Conservation (phyloP, 1,140 invertebrate genomes). For the Euglossa dilemma region DNA sequence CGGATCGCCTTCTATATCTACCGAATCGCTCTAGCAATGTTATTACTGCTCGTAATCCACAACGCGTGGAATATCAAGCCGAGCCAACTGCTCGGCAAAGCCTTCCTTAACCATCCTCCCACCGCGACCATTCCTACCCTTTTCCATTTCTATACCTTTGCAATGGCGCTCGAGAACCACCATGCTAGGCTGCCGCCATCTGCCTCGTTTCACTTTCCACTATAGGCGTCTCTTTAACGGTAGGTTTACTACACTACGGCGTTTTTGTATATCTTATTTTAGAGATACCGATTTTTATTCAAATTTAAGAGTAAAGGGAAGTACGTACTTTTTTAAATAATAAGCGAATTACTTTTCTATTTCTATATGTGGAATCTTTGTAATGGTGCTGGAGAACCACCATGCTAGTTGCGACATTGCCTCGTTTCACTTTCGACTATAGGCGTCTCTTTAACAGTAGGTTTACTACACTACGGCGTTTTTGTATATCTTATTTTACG, state of each 20-base stretch:
- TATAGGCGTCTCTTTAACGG: background rate
- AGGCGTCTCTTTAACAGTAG: background rate
- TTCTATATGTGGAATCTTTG: conserved; percentile 31
- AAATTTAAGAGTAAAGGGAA: too few relatives aligned
- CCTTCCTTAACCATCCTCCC: conserved; percentile 56
- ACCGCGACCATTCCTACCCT: conserved; percentile 37
- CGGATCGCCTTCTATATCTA: conserved; percentile 61
- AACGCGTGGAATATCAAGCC: conserved; percentile 64
- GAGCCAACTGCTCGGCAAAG: conserved; percentile 58
- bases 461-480: too few relatives aligned
- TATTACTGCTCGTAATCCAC: conserved; percentile 66
- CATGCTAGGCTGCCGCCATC: too few relatives aligned
- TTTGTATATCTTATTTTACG: too few relatives aligned
- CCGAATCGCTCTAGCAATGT: conserved; percentile 62
- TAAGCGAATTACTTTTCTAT: too few relatives aligned
- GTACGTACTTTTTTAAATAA: too few relatives aligned
- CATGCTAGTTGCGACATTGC: too few relatives aligned
- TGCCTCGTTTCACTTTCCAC: background rate
- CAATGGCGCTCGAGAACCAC: too few relatives aligned
- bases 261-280: too few relatives aligned
- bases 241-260: too few relatives aligned
- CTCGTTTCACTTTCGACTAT: background rate
- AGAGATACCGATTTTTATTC: too few relatives aligned
- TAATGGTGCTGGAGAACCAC: too few relatives aligned
- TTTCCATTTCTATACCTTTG: conserved; percentile 37